phyloP scores from a whole-genome alignment of 2,113 vertebrate genomes.

The Charina bottae region DNA sequence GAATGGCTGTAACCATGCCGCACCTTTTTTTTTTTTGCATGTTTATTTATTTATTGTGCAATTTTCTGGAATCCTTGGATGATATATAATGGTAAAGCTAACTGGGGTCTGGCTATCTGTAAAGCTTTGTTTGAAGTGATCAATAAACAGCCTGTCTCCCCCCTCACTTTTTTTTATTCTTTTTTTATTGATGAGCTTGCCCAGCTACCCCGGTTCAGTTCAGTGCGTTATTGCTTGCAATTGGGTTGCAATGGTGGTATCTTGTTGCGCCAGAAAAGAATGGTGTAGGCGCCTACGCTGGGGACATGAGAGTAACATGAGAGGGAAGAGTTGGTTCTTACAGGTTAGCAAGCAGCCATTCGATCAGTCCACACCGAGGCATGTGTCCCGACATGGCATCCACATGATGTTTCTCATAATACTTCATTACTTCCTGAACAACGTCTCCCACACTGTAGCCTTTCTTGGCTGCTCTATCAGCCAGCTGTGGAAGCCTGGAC shows the following conservation, averaged over 20 bases:
- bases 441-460: conserved; percentile 67
- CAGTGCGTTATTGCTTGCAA: conserved; percentile 24
- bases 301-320: conserved; percentile 41
- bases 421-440: conserved; percentile 69
- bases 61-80: neutral
- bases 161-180: conserved; percentile 29
- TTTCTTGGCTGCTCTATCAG: conserved; percentile 67
- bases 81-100: neutral
- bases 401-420: conserved; percentile 61
- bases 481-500: conserved; percentile 67
- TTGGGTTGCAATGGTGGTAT: conserved; percentile 26
- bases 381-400: conserved; percentile 62
- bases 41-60: neutral
- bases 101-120: neutral
- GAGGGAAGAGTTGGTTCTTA: conserved; percentile 54
- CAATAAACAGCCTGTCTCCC: conserved; percentile 40
- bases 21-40: neutral
- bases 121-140: conserved; percentile 12
- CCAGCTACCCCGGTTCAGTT: conserved; percentile 46
- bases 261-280: conserved; percentile 14
- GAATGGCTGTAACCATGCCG: neutral
- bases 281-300: conserved; percentile 41
- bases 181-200: conserved; percentile 59
- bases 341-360: conserved; percentile 67
- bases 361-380: conserved; percentile 61